Percentiles rank a stretch among this genome's conserved stretches.
Evolutionary conservation across 2,888 invertebrate genomes (phyloP).

Genomic region (Caenorhabditis sulstoni): DNA sequence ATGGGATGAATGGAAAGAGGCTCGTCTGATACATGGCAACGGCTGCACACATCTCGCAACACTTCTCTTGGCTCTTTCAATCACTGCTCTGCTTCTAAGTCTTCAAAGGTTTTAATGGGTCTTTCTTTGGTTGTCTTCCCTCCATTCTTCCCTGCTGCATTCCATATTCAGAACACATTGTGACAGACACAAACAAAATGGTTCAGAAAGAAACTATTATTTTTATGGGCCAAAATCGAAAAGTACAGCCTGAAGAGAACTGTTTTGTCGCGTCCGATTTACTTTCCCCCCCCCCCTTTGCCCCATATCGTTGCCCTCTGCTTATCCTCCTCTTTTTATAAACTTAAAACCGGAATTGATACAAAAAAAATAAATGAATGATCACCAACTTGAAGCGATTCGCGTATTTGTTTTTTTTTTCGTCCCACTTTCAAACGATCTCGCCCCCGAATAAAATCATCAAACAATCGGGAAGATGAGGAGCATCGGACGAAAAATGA

Average conservation of each 20-base stretch:
- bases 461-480: no score
- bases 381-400: background rate
- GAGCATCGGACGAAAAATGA: no score
- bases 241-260: background rate
- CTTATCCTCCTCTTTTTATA: no score
- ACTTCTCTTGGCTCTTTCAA: conserved; percentile 18
- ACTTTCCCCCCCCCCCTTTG: background rate
- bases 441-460: background rate
- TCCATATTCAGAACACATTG: no score
- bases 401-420: conserved; percentile 14
- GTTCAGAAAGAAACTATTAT: background rate
- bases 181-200: background rate
- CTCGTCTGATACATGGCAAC: conserved; percentile 53
- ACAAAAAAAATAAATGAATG: no score
- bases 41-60: conserved; percentile 10
- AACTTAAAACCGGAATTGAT: no score
- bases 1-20: conserved; percentile 70
- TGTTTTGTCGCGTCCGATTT: no score
- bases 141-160: background rate
- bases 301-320: conserved; percentile 13
- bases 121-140: background rate
- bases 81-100: conserved; percentile 17
- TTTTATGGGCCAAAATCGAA: conserved; percentile 1
- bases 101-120: conserved; percentile 19
- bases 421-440: background rate